phyloP scores from a whole-genome alignment of 2,888 invertebrate species.

The Aspidapion aeneum region DNA sequence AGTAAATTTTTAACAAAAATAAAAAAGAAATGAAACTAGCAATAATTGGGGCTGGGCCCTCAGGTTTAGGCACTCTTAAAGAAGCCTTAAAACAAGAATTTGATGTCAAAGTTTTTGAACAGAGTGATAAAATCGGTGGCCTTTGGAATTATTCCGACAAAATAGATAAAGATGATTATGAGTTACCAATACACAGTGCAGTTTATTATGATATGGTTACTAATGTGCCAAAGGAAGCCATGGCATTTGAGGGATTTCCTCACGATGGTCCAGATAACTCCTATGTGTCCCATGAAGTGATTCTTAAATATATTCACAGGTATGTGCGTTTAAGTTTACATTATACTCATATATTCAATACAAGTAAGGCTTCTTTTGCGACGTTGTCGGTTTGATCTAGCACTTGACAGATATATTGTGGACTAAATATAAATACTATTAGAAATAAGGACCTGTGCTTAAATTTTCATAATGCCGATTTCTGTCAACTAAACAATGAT shows the following conservation, averaged over 20 bases:
- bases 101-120: constrained; percentile 65
- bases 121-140: constrained; percentile 67
- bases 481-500: too few relatives aligned
- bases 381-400: too few relatives aligned
- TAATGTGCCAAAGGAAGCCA: constrained; percentile 76
- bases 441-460: too few relatives aligned
- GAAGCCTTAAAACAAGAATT: constrained; percentile 45
- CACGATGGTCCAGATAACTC: constrained; percentile 57
- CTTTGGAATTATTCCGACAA: constrained; percentile 72
- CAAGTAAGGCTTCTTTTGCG: too few relatives aligned
- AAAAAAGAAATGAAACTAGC: too few relatives aligned
- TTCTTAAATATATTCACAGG: constrained; percentile 64
- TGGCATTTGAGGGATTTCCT: constrained; percentile 73
- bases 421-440: too few relatives aligned
- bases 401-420: too few relatives aligned
- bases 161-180: constrained; percentile 60
- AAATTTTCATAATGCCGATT: too few relatives aligned
- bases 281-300: constrained; percentile 63
- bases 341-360: too few relatives aligned
- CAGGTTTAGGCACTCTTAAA: constrained; percentile 32
- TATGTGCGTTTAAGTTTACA: too few relatives aligned
- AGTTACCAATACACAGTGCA: constrained; percentile 69
- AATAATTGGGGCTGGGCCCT: constrained; percentile 37
- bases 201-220: constrained; percentile 71
- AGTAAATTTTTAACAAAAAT: too few relatives aligned